phyloP scores from a whole-genome alignment of 2,113 vertebrate genomes.

The Eleginops maclovinus region DNA sequence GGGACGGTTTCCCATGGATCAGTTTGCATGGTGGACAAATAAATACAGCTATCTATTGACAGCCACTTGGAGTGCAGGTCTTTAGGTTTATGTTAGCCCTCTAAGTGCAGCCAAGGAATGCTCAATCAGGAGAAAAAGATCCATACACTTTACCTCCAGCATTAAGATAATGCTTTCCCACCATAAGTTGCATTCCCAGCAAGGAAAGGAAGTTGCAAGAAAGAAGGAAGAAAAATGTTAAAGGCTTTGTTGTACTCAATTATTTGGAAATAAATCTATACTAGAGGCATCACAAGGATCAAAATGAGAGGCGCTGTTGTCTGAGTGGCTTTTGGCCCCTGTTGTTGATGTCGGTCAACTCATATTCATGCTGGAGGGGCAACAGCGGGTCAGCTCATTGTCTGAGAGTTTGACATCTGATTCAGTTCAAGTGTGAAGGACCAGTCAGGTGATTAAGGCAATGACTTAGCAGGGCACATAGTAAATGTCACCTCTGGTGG shows the following conservation, averaged over 20 bases:
- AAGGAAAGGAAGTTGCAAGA: neutral
- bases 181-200: neutral
- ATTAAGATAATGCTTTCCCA: slow-evolving; percentile 2
- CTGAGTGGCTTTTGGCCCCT: neutral
- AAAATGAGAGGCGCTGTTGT: neutral
- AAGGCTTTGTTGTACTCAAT: neutral
- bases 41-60: slow-evolving; percentile 52
- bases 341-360: slow-evolving; percentile 13
- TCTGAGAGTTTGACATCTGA: slow-evolving; percentile 59
- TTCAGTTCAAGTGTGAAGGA: slow-evolving; percentile 70
- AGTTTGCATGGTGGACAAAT: slow-evolving; percentile 36
- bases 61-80: slow-evolving; percentile 43
- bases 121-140: slow-evolving; percentile 47
- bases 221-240: neutral
- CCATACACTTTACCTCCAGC: slow-evolving; percentile 32
- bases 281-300: neutral
- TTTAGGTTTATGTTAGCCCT: slow-evolving; percentile 61
- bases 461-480: slow-evolving; percentile 61
- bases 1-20: slow-evolving; percentile 25
- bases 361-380: neutral
- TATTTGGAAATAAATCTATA: neutral
- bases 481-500: slow-evolving; percentile 75
- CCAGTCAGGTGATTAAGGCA: slow-evolving; percentile 67
- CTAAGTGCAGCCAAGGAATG: slow-evolving; percentile 26
- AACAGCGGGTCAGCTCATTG: slow-evolving; percentile 46